Percentiles rank a stretch among this genome's conserved stretches.
phyloP scores from a whole-genome alignment of 30 jellyfish, hydroid and myxozoan species.

The Aurelia sp. region DNA sequence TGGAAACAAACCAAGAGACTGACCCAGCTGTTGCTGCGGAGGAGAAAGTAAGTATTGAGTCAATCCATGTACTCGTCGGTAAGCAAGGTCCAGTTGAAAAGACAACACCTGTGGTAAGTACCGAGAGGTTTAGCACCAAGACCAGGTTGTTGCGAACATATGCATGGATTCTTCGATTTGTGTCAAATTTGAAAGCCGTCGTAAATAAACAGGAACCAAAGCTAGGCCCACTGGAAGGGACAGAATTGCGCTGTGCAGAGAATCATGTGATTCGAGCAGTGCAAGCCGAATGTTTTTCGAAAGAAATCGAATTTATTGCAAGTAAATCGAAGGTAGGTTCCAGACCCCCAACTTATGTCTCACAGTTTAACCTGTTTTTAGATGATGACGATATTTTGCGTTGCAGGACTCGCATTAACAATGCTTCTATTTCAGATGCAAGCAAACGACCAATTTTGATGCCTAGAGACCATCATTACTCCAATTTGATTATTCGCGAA shows the following conservation, averaged over 20 bases:
- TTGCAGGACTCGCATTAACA: not conserved
- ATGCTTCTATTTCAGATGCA: not conserved
- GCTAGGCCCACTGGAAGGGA: not conserved
- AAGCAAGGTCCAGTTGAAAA: too few relatives aligned
- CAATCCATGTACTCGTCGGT: not conserved
- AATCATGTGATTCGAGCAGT: not conserved
- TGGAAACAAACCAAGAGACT: not conserved
- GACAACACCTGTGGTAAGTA: not conserved
- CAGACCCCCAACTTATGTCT: not conserved
- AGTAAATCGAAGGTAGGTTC: constrained; percentile 1
- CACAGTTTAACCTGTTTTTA: constrained; percentile 14
- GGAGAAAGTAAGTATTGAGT: not conserved
- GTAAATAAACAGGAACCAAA: not conserved
- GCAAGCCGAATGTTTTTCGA: constrained; percentile 14
- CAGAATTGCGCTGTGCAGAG: not conserved
- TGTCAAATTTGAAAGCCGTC: not conserved
- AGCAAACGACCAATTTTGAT: constrained; percentile 13
- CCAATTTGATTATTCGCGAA: not conserved
- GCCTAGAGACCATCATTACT: not conserved
- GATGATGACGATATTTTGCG: constrained; percentile 5
- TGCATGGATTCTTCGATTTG: constrained; percentile 17
- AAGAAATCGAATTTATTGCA: not conserved
- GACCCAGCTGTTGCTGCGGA: constrained; percentile 28
- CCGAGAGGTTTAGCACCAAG: constrained; percentile 1
- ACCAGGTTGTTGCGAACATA: not conserved